Evolutionary conservation across 2,797 vertebrate species (phyloP).

Genomic region (Enteromius thamalakanensis): DNA sequence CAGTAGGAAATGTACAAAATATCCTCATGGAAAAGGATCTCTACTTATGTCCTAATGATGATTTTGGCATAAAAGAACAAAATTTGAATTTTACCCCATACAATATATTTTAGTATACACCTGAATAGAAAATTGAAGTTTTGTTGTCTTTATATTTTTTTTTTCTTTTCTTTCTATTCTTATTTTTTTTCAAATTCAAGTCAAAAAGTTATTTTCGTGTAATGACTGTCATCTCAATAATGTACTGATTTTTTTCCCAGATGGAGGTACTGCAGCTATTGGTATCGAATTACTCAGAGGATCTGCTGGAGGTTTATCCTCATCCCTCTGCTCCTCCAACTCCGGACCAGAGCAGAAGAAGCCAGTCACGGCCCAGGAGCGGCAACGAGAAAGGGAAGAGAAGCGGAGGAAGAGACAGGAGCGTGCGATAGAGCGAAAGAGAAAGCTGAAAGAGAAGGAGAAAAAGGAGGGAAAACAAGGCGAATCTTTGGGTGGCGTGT

Average conservation of each 20-base stretch:
- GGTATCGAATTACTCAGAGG: slow-evolving; percentile 64
- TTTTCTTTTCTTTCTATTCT: no score
- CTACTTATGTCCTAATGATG: no score
- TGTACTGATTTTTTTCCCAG: slow-evolving; percentile 63
- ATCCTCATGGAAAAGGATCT: no score
- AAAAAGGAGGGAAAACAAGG: slow-evolving; percentile 80
- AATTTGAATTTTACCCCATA: no score
- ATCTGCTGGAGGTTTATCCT: slow-evolving; percentile 52
- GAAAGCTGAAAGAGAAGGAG: slow-evolving; percentile 87
- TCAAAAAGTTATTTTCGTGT: neutral
- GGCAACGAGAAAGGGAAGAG: slow-evolving; percentile 90
- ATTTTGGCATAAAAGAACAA: no score
- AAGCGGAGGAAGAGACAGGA: slow-evolving; percentile 88
- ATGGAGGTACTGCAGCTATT: slow-evolving; percentile 68
- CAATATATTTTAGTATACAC: neutral
- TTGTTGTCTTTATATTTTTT: no score
- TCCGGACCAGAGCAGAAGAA: slow-evolving; percentile 80
- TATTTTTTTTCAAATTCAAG: no score
- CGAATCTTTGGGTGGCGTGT: slow-evolving; percentile 83
- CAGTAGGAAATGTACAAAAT: no score
- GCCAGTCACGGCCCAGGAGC: slow-evolving; percentile 91
- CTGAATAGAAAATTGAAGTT: neutral
- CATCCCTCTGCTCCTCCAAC: slow-evolving; percentile 54
- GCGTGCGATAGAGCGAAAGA: slow-evolving; percentile 85
- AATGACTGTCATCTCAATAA: neutral